These are phyloP conservation scores for Halichoeres trimaculatus DNA, from an alignment of 2,113 vertebrate species.

Conservation along the genomic window DNA sequence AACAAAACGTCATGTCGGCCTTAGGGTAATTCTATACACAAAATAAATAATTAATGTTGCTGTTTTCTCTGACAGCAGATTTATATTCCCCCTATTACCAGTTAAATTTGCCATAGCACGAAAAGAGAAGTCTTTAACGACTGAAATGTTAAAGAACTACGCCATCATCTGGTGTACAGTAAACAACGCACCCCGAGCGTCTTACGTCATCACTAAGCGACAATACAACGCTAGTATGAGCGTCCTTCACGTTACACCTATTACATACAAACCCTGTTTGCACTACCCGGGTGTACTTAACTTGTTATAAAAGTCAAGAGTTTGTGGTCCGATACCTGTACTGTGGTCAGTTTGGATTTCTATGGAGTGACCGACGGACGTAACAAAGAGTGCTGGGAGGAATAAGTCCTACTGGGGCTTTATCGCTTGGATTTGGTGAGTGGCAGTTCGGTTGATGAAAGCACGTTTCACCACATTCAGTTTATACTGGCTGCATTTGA, in stretches of 20 bases:
- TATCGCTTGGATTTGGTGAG: constrained; percentile 12
- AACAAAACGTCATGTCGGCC: too few species aligned
- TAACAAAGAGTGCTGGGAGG: background rate
- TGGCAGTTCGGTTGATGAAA: background rate
- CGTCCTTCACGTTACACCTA: constrained; percentile 49
- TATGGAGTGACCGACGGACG: constrained; percentile 4
- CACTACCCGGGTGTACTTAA: background rate
- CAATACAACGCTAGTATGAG: background rate
- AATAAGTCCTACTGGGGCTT: background rate
- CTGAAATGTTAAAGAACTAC: background rate
- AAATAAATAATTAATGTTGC: too few species aligned
- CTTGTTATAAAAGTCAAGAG: constrained; percentile 1
- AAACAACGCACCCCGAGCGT: fast-evolving
- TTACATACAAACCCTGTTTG: too few species aligned
- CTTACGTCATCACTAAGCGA: constrained; percentile 53
- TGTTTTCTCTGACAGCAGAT: too few species aligned
- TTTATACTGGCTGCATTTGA: background rate
- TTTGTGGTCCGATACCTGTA: fast-evolving
- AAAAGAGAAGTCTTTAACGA: too few species aligned
- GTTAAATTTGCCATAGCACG: too few species aligned
- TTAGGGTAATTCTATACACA: too few species aligned
- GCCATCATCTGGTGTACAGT: constrained; percentile 24
- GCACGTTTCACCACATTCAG: background rate
- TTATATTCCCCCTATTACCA: too few species aligned
- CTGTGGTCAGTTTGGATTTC: background rate